Evolutionary conservation across 1,140 invertebrate genomes (phyloP), one percentile per base, ranked within the genome.

Genomic region (Saccostrea cuccullata): DNA sequence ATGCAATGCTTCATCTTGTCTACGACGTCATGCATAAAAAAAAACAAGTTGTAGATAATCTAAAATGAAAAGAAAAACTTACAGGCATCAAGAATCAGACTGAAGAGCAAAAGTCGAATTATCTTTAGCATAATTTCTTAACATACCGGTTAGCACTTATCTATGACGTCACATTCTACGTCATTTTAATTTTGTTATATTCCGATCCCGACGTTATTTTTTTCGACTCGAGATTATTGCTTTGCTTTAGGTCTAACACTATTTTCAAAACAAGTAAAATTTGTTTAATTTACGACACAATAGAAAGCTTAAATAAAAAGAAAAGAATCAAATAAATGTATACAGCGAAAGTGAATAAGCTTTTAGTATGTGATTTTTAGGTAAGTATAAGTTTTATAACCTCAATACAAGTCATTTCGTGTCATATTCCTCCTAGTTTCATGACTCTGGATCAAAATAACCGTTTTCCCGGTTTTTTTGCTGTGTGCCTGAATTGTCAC

Each of bases 91-190:
- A 77, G 70, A 40, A 77, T 77, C 26, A 77, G 26, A 26, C 23
- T 30, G 70, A 77, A 77, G 70, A 77, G 23, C 12, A 77, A 77
- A 77, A 77, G 70, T 15, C 70, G 70, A 30, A 77, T 30, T 30
- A 30, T 77, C 70, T 77, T 77, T 36, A 77, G 70, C 70, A 77
- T n/a, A n/a, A n/a, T 77, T 36, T 77, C 70, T 36, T 15, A 77
- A 77, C 70, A 77, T 77, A 15, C 23, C 70, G 26, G 70, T 77
- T 30, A 77, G 70, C 70, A 77, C 26, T 77, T 30, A 15, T 36
- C 15, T 30, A 15, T 77, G 70, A 77, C 70, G 70, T 77, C 70
- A 77, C 26, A 26, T 77, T 30, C 15, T 23, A 77, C 70, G 70
- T 77, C 70, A 77, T 30, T 77, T 15, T 30, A 26, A 15, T 64